phyloP scores from a whole-genome alignment of 2,797 vertebrate species.

The Uromys caudimaculatus region DNA sequence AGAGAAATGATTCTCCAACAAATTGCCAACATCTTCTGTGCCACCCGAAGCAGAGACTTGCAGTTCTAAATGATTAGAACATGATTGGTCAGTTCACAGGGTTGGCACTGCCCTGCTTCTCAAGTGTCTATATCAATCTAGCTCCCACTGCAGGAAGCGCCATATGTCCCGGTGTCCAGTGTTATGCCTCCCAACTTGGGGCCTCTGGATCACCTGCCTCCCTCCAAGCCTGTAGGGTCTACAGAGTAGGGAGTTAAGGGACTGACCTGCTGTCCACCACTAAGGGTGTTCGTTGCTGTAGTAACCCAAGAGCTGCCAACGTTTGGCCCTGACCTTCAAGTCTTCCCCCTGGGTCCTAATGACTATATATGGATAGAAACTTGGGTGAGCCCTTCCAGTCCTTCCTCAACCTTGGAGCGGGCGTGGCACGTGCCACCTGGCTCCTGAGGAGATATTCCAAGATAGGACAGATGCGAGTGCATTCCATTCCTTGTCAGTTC shows the following conservation, averaged over 20 bases:
- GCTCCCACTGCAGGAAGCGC: neutral
- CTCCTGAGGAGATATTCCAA: constrained; percentile 17
- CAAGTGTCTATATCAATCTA: constrained; percentile 64
- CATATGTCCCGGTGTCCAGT: neutral
- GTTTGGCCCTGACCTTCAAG: neutral
- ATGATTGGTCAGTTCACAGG: constrained; percentile 87
- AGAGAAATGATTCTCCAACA: constrained; percentile 83
- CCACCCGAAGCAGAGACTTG: constrained; percentile 82
- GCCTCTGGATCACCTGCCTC: constrained; percentile 2
- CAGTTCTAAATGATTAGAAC: constrained; percentile 91
- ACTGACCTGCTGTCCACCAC: neutral
- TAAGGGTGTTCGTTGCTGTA: neutral
- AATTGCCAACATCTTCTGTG: constrained; percentile 83
- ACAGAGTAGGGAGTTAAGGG: neutral
- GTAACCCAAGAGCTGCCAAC: neutral
- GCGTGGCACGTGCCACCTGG: constrained; percentile 45
- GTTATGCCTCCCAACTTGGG: neutral
- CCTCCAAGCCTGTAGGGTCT: neutral
- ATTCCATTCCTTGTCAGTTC: constrained; percentile 45
- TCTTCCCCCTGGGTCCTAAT: neutral
- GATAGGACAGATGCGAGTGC: constrained; percentile 24
- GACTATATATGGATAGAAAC: neutral
- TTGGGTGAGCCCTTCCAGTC: constrained; percentile 50
- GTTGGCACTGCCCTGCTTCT: constrained; percentile 66
- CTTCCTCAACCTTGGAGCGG: constrained; percentile 46